phyloP scores from a whole-genome alignment of 2,797 vertebrate species.

The Thaleichthys pacificus region DNA sequence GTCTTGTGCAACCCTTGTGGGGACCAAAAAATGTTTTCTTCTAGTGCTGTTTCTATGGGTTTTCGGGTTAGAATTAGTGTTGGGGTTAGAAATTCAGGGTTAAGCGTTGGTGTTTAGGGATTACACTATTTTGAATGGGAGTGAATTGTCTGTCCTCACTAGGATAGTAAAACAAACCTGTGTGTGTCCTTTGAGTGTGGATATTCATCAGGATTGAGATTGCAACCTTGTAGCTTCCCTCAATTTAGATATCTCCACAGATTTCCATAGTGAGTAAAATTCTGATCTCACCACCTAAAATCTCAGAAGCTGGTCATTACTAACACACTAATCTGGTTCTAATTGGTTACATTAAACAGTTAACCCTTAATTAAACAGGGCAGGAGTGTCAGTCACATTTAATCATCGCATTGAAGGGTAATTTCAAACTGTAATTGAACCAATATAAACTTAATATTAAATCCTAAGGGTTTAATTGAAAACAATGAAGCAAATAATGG shows the following conservation, averaged over 20 bases:
- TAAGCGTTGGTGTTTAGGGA: too few relatives aligned
- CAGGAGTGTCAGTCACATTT: conserved; percentile 54
- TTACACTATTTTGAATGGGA: too few relatives aligned
- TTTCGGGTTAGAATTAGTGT: too few relatives aligned
- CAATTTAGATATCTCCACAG: not conserved
- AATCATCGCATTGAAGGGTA: conserved; percentile 53
- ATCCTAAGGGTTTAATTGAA: conserved; percentile 58
- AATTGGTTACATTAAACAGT: conserved; percentile 33
- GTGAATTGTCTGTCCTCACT: too few relatives aligned
- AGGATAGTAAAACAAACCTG: too few relatives aligned
- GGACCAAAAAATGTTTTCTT: too few relatives aligned
- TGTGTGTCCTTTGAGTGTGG: too few relatives aligned
- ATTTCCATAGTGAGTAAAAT: not conserved
- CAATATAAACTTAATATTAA: conserved; percentile 48
- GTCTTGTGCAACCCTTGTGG: too few relatives aligned
- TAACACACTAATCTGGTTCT: not conserved
- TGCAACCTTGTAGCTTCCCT: not conserved
- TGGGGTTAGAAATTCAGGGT: too few relatives aligned
- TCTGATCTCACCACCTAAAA: conserved; percentile 1
- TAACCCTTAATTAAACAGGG: conserved; percentile 45
- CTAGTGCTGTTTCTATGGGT: too few relatives aligned
- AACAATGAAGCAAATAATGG: conserved; percentile 54
- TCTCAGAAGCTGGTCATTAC: not conserved
- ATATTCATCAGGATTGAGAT: too few relatives aligned
- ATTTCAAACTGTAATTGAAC: conserved; percentile 57